Evolutionary conservation across 1,140 invertebrate species (phyloP), one percentile per base, ranked within the genome.

Genomic region (Rhyzopertha dominica): DNA sequence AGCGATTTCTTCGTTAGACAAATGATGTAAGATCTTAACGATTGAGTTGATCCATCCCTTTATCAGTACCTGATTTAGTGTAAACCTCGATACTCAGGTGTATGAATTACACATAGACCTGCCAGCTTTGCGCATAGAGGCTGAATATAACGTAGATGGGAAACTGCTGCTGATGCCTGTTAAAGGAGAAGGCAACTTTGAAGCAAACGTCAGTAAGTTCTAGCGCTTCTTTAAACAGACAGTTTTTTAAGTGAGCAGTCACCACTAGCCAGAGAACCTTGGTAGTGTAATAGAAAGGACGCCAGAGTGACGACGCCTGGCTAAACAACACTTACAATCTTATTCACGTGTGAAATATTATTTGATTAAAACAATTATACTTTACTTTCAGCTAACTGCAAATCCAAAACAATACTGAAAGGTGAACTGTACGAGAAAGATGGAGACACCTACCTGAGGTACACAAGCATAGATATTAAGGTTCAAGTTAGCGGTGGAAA

Each of bases 181-280:
- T n/a, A 67, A 68, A 23, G 80, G 81, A 13, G 72, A 66, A 8
- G 81, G 81, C 0, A 70, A 72, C 0, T 65, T 82, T 46, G 65
- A 60, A n/a, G 77, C 74, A 2, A 82, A 82, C 56, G 74, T 81
- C 10, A 79, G 74, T 76, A 63, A 70, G 70, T 73, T 37, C 24
- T 13, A n/a, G n/a, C n/a, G n/a, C n/a, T n/a, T n/a, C n/a, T n/a
- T n/a, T n/a, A n/a, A n/a, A n/a, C n/a, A n/a, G n/a, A n/a, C n/a
- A n/a, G n/a, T n/a, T n/a, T n/a, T n/a, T n/a, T n/a, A n/a, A n/a
- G n/a, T n/a, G n/a, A n/a, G n/a, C n/a, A n/a, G n/a, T n/a, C n/a
- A n/a, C n/a, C n/a, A n/a, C n/a, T n/a, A n/a, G n/a, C n/a, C n/a
- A n/a, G n/a, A n/a, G n/a, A n/a, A n/a, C n/a, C n/a, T n/a, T n/a